Base-by-base conservation (phyloP, 2,797 vertebrate genomes). In the Numenius phaeopus region DNA sequence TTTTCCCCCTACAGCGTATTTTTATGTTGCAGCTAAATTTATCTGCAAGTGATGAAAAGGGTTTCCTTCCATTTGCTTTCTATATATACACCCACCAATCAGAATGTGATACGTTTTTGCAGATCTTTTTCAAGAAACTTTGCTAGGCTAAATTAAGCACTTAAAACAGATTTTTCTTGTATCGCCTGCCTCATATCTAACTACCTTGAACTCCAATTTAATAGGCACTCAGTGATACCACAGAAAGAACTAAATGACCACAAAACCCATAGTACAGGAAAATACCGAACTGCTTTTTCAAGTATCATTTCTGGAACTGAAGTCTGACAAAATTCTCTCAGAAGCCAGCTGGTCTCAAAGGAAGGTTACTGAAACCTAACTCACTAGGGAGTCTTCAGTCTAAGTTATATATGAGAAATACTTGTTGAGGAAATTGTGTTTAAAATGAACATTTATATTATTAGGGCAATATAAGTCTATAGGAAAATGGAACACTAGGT, bases 251-350 rank as follows among this genome's bases (percentile, higher is more conserved):
- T 52, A 92, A 90, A 86, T 75, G 79, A 95, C 95, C 80, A 83
- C 89, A 90, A 95, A 97, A 49, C 52, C 82, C 93, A 46, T 3
- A 42, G 88, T 61, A 87, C 3, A 86, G 69, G 29, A 94, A 91
- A 93, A 96, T 12, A 87, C 39, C 93, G 69, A 62, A 77, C 14
- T 84, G 59, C 57, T 89, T 96, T 92, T 97, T 58, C 90, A 83
- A 73, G 72, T 46, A 87, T 83, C 47, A 11, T 96, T 96, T 97
- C 89, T 94, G 46, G 47, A 90, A 95, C 26, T 58, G 73, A 79
- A 95, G 71, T 76, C 79, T 97, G 95, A 95, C 97, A 96, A 96
- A 97, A 96, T 59, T 94, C 89, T 89, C 94, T 92, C 81, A 70
- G 39, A 72, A 83, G 69, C 29, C 90, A 92, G 78, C 18, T 86